Evolutionary conservation across 2,797 vertebrate genomes (phyloP).

Genomic region (Neosilurus mollespiculum): DNA sequence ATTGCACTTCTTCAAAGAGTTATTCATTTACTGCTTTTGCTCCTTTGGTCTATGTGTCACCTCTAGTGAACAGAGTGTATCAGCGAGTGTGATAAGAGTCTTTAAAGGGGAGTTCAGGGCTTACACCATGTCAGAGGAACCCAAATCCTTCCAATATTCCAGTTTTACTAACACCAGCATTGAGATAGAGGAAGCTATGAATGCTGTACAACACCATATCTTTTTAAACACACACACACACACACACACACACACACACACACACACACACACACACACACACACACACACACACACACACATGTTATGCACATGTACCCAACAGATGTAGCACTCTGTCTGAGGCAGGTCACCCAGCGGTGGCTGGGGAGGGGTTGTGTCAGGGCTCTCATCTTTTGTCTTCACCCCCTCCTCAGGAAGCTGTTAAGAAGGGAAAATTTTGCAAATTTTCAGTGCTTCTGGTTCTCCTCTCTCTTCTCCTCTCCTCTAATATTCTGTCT

Average conservation of each 20-base stretch:
- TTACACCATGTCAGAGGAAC: conserved; percentile 16
- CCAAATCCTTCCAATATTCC: conserved; percentile 13
- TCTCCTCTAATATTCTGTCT: neutral
- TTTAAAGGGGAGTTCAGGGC: conserved; percentile 8
- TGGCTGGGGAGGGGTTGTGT: conserved; percentile 22
- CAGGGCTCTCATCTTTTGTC: conserved; percentile 27
- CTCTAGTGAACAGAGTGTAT: neutral
- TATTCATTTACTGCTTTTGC: conserved; percentile 23
- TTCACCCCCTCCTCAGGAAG: conserved; percentile 20
- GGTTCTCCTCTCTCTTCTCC: neutral
- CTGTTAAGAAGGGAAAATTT: conserved; percentile 38
- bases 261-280: conserved; percentile 1
- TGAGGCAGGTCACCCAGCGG: conserved; percentile 25
- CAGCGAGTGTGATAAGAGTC: neutral
- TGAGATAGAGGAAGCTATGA: neutral
- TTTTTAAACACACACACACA: neutral
- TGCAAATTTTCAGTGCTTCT: conserved; percentile 24
- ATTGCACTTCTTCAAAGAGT: conserved; percentile 28
- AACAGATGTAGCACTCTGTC: conserved; percentile 30
- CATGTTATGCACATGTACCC: conserved; percentile 1
- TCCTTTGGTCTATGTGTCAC: neutral
- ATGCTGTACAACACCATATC: neutral
- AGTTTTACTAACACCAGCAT: conserved; percentile 12
- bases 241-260: neutral
- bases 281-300: neutral